A percentile compares a stretch with the other conserved stretches of the same genome.
These are phyloP conservation scores for Leptestheria dahalacensis DNA, from an alignment of 1,140 invertebrate species.

Conservation along the genomic window DNA sequence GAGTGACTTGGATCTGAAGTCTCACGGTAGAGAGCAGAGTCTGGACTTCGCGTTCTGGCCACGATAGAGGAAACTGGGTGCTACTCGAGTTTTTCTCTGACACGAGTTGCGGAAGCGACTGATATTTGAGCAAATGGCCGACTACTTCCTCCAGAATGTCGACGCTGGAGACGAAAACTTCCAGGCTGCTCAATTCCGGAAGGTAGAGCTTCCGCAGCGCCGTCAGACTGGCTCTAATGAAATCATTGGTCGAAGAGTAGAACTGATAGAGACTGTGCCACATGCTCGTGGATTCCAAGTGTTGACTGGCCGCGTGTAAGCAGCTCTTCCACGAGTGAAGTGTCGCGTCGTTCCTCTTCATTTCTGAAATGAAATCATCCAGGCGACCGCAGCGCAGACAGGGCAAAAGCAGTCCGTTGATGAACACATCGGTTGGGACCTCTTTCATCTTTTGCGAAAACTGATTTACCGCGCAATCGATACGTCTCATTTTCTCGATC, in stretches of 20 bases:
- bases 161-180: neutral
- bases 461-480: conserved; percentile 1
- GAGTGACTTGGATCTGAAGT: conserved; percentile 2
- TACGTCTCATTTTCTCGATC: neutral
- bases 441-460: neutral
- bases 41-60: neutral
- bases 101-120: neutral
- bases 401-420: conserved; percentile 47
- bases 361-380: conserved; percentile 39
- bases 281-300: neutral
- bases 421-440: conserved; percentile 40
- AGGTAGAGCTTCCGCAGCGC: conserved; percentile 2
- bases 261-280: conserved; percentile 7
- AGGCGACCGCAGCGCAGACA: conserved; percentile 44
- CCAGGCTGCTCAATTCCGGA: neutral
- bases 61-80: neutral
- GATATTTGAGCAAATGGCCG: neutral
- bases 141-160: neutral
- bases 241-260: neutral
- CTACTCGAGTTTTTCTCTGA: neutral
- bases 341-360: conserved; percentile 42
- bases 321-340: conserved; percentile 41
- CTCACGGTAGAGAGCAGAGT: neutral
- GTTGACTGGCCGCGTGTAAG: neutral
- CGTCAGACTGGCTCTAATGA: neutral